These are phyloP conservation scores for Xestia rhomboidea DNA, from an alignment of 2,888 invertebrate genomes.

Conservation along the genomic window DNA sequence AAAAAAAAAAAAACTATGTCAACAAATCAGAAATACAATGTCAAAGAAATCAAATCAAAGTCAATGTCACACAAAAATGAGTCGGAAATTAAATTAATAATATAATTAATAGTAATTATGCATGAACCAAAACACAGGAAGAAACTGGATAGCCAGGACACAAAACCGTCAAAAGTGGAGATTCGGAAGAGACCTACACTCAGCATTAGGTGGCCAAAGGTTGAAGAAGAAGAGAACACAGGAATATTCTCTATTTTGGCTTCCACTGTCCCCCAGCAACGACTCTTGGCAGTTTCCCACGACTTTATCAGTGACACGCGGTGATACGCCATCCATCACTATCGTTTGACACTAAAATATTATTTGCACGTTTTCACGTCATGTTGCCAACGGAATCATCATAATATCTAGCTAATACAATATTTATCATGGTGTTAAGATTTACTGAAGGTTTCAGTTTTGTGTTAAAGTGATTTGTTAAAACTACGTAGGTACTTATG, in stretches of 20 bases:
- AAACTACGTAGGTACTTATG: background rate
- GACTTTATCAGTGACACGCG: constrained; percentile 28
- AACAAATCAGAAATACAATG: too few relatives aligned
- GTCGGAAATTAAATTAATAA: too few relatives aligned
- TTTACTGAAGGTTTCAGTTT: constrained; percentile 1
- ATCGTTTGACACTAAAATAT: constrained; percentile 60
- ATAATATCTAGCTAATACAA: constrained; percentile 21
- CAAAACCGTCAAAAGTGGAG: too few relatives aligned
- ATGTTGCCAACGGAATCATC: constrained; percentile 34
- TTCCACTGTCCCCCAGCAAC: background rate
- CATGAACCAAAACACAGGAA: background rate
- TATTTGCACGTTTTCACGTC: constrained; percentile 58
- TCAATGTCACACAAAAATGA: too few relatives aligned
- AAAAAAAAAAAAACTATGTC: too few relatives aligned
- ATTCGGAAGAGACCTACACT: too few relatives aligned
- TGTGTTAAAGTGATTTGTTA: background rate
- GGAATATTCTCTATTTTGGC: background rate
- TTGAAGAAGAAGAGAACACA: background rate
- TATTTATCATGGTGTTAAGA: constrained; percentile 19
- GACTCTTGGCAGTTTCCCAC: constrained; percentile 55
- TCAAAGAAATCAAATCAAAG: too few relatives aligned
- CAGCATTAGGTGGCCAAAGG: too few relatives aligned
- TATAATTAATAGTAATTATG: too few relatives aligned
- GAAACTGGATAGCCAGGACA: too few relatives aligned
- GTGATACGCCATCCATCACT: constrained; percentile 50